A percentile compares a stretch with the other conserved stretches of the same genome.
Evolutionary conservation across 1,140 invertebrate genomes (phyloP).

Genomic region (Zaprionus ghesquierei): DNA sequence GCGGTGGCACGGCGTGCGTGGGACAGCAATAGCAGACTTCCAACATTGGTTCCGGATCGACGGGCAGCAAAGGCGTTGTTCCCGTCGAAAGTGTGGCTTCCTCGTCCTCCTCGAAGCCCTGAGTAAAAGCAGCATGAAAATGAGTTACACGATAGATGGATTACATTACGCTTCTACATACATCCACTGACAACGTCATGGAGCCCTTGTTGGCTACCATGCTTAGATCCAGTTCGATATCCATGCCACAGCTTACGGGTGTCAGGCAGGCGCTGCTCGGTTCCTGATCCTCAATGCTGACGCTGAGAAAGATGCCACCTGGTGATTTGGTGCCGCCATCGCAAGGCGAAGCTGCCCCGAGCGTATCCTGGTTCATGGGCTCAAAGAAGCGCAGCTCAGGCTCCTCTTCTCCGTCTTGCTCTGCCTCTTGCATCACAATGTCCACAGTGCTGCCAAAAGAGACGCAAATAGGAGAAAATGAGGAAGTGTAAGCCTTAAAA

Average conservation of each 20-base stretch:
- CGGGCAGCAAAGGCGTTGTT: slow-evolving; percentile 68
- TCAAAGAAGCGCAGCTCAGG: slow-evolving; percentile 51
- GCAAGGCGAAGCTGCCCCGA: slow-evolving; percentile 74
- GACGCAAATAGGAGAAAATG: neutral
- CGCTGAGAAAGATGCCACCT: slow-evolving; percentile 41
- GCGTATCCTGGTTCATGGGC: slow-evolving; percentile 84
- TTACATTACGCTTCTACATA: slow-evolving; percentile 29
- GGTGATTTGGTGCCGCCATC: neutral
- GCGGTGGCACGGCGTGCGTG: slow-evolving; percentile 58
- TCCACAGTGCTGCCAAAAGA: slow-evolving; percentile 17
- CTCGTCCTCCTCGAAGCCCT: slow-evolving; percentile 82
- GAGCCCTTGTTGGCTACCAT: slow-evolving; percentile 79
- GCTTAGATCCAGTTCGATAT: slow-evolving; percentile 55
- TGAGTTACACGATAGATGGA: neutral
- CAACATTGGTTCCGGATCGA: slow-evolving; percentile 56
- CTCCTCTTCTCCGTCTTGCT: slow-evolving; percentile 2
- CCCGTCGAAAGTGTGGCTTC: slow-evolving; percentile 84
- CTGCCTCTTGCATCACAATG: slow-evolving; percentile 45
- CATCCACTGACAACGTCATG: slow-evolving; percentile 71
- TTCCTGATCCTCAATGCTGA: slow-evolving; percentile 39
- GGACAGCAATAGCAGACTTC: slow-evolving; percentile 71
- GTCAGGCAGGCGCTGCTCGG: slow-evolving; percentile 62
- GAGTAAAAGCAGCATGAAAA: neutral
- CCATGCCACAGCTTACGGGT: slow-evolving; percentile 65
- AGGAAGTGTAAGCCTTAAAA: neutral